phyloP scores from a whole-genome alignment of 2,797 vertebrate species.

The Siniperca obscura region DNA sequence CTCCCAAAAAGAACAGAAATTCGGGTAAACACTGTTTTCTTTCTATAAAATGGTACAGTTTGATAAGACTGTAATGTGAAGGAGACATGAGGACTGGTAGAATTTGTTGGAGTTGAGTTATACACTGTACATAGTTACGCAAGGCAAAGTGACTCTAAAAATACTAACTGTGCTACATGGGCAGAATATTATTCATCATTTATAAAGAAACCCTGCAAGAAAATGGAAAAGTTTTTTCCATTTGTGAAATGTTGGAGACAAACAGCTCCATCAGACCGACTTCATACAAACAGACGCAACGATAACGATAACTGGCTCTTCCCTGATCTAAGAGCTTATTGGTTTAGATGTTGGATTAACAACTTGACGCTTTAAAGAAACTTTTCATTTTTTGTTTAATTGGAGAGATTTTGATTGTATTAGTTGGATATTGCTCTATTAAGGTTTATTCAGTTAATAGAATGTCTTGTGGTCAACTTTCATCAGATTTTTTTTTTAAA shows the following conservation, averaged over 20 bases:
- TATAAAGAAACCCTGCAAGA: neutral
- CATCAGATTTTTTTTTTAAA: neutral
- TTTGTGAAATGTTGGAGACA: neutral
- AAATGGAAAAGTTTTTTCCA: neutral
- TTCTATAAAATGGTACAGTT: neutral
- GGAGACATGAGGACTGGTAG: neutral
- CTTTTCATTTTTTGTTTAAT: neutral
- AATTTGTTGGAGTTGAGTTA: neutral
- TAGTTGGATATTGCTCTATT: neutral
- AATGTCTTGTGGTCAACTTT: neutral
- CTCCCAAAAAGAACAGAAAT: neutral
- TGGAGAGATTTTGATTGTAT: neutral
- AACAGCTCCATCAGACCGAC: neutral
- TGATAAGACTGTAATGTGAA: neutral
- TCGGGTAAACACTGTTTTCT: neutral
- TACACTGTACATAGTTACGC: neutral
- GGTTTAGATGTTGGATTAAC: neutral
- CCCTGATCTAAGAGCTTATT: neutral
- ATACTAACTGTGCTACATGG: conserved; percentile 4
- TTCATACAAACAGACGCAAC: neutral
- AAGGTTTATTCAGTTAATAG: neutral
- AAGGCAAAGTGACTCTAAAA: conserved; percentile 13
- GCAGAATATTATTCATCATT: conserved; percentile 28
- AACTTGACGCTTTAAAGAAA: neutral
- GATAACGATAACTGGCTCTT: too few species aligned